Percentiles rank a stretch among this genome's conserved stretches.
phyloP scores from a whole-genome alignment of 2,113 vertebrate species.

The Dunckerocampus dactyliophorus region DNA sequence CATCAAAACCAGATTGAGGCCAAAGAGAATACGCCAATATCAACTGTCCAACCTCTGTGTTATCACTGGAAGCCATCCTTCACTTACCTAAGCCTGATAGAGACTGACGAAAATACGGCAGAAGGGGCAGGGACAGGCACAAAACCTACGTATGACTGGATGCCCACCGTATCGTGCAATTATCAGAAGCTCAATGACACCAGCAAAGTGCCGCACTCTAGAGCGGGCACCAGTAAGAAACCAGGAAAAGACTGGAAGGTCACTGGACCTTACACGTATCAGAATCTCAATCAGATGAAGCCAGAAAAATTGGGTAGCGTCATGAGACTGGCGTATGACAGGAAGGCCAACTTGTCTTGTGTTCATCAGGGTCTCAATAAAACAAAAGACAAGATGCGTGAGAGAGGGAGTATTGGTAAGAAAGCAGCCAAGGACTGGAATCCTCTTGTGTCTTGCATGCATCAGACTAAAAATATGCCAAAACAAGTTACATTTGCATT shows the following conservation, averaged over 20 bases:
- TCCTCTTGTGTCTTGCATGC: too few species aligned
- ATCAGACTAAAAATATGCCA: neutral
- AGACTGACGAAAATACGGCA: neutral
- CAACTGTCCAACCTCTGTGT: neutral
- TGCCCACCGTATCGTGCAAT: neutral
- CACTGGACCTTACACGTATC: neutral
- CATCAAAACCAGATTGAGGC: too few species aligned
- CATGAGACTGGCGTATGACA: neutral
- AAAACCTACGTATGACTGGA: neutral
- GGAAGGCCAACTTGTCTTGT: neutral
- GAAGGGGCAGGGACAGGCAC: too few species aligned
- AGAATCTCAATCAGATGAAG: neutral
- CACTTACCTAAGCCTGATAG: slow-evolving; percentile 1
- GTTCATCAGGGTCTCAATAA: neutral
- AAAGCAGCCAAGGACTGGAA: neutral
- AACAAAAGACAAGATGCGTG: neutral
- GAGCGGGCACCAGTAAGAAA: neutral
- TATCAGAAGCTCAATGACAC: neutral
- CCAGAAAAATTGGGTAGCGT: neutral
- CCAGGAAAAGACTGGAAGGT: neutral
- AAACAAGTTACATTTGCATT: slow-evolving; percentile 1
- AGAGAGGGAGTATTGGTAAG: too few species aligned
- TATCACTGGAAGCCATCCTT: neutral
- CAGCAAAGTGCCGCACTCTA: neutral
- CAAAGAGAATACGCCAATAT: neutral